Conservation (phyloP, 2,888 invertebrate genomes). For the Pimpla rufipes region DNA sequence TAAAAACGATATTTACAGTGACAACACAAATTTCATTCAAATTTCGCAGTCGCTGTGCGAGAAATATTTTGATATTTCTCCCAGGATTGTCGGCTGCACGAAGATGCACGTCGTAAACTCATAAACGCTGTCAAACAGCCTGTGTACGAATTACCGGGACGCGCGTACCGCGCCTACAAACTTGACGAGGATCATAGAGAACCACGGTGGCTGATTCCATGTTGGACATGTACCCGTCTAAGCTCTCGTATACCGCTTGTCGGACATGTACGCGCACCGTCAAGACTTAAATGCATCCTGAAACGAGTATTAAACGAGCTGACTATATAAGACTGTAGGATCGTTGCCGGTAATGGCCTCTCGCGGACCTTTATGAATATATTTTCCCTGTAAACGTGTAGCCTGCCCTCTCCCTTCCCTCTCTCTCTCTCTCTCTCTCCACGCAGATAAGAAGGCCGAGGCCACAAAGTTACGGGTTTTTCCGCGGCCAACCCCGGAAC, state of each 20-base stretch:
- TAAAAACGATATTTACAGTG: no score
- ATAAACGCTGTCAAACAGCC: background rate
- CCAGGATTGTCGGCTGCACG: background rate
- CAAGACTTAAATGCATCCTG: constrained; percentile 43
- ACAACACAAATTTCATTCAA: background rate
- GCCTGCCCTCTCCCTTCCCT: background rate
- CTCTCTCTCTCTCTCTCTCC: no score
- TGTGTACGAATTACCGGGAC: constrained; percentile 4
- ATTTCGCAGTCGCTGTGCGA: no score
- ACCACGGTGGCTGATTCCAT: background rate
- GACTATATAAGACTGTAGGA: constrained; percentile 35
- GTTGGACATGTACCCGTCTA: background rate
- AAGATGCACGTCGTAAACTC: background rate
- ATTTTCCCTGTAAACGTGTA: constrained; percentile 30
- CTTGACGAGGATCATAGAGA: background rate
- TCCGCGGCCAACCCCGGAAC: constrained; percentile 22
- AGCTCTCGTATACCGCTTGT: background rate
- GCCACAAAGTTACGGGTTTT: constrained; percentile 48
- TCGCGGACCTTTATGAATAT: constrained; percentile 57
- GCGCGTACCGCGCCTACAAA: background rate
- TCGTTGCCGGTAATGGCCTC: constrained; percentile 52
- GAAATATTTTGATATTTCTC: no score
- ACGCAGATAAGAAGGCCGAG: constrained; percentile 31
- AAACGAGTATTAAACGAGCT: constrained; percentile 49
- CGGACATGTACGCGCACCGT: constrained; percentile 3